A percentile compares a stretch with the other conserved stretches of the same genome.
phyloP scores from a whole-genome alignment of 1,140 invertebrate genomes.

The Gryon sp. region DNA sequence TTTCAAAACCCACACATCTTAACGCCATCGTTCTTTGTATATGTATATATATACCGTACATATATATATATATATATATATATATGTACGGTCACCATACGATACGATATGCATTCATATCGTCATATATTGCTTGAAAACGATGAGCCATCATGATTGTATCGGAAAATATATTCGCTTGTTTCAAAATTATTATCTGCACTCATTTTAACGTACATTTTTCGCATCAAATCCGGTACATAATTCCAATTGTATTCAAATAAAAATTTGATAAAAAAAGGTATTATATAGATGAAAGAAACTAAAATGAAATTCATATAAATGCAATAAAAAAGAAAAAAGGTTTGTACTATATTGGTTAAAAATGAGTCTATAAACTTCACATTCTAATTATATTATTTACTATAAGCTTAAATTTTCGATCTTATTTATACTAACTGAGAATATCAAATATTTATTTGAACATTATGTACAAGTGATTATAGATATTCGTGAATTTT shows the following conservation, averaged over 20 bases:
- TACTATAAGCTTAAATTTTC: neutral
- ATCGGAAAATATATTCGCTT: conserved; percentile 27
- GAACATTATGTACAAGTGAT: conserved; percentile 30
- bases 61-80: too few species aligned
- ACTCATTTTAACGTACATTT: conserved; percentile 27
- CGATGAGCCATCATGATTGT: conserved; percentile 18
- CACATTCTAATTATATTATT: conserved; percentile 4
- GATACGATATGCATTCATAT: conserved; percentile 47
- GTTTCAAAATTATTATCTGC: conserved; percentile 34
- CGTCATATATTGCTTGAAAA: conserved; percentile 13
- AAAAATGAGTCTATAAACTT: too few species aligned
- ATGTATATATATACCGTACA: too few species aligned
- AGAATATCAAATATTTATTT: conserved; percentile 26
- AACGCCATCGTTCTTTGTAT: conserved; percentile 40
- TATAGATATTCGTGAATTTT: conserved; percentile 39
- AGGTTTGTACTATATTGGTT: too few species aligned
- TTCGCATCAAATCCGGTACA: conserved; percentile 10
- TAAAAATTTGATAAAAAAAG: conserved; percentile 15
- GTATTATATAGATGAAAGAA: too few species aligned
- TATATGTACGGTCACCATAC: conserved; percentile 36
- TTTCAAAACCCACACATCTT: conserved; percentile 48
- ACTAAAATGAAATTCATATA: too few species aligned
- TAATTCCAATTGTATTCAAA: conserved; percentile 27
- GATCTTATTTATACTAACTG: conserved; percentile 8
- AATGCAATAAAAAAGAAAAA: too few species aligned